Conservation (phyloP, 2,113 vertebrate species). For the Peromyscus maniculatus region DNA sequence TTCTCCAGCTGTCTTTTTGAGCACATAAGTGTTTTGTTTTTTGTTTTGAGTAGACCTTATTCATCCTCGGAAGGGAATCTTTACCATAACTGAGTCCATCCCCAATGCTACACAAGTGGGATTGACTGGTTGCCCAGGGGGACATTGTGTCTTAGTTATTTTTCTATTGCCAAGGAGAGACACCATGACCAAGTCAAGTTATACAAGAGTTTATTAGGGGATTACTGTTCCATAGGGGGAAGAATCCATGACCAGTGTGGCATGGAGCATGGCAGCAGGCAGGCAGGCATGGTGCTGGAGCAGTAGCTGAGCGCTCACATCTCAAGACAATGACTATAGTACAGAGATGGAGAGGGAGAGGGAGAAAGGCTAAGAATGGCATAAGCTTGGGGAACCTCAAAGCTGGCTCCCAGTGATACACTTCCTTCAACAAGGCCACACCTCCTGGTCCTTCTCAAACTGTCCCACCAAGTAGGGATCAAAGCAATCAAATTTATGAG, state of each 20-base stretch:
- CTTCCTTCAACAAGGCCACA: background rate
- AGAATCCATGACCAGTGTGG: background rate
- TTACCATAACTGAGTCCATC: background rate
- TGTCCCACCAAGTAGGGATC: background rate
- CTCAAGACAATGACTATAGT: background rate
- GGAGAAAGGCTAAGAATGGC: background rate
- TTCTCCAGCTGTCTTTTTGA: conserved; percentile 8
- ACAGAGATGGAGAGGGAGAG: background rate
- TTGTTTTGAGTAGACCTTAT: background rate
- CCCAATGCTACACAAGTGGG: background rate
- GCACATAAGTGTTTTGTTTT: background rate
- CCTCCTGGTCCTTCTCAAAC: background rate
- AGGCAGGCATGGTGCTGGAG: background rate
- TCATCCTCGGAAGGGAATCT: background rate
- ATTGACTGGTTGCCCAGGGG: background rate
- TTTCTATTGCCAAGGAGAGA: background rate
- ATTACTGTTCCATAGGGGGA: background rate
- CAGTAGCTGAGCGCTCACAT: background rate
- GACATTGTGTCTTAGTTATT: background rate
- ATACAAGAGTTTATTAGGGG: background rate
- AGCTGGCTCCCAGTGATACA: background rate
- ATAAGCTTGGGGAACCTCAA: background rate
- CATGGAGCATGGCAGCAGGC: background rate
- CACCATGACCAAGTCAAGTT: background rate
- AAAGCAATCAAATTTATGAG: background rate